Conservation (phyloP, 1,140 invertebrate genomes). For the Tetramorium parvispinum region DNA sequence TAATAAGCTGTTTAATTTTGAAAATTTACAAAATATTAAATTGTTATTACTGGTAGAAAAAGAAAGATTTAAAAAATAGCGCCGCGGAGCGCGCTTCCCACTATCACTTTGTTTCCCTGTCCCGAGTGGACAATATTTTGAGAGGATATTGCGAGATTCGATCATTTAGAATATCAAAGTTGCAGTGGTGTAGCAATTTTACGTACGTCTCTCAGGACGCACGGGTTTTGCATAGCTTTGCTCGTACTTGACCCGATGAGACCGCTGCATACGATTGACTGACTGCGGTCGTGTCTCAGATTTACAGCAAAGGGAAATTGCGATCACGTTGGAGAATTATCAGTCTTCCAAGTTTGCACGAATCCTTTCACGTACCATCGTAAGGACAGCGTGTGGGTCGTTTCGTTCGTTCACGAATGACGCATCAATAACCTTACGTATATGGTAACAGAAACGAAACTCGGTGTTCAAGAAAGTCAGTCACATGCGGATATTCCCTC, state of each 20-base stretch:
- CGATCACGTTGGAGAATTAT: conserved; percentile 24
- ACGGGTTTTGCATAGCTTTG: neutral
- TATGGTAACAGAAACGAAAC: neutral
- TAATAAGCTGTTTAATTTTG: neutral
- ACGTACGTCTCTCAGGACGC: neutral
- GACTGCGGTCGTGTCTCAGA: neutral
- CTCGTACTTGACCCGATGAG: conserved; percentile 38
- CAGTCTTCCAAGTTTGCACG: conserved; percentile 9
- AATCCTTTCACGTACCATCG: conserved; percentile 1
- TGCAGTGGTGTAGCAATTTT: neutral
- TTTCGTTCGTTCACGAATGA: neutral
- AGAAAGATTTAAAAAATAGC: too few relatives aligned
- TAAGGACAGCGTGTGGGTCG: neutral
- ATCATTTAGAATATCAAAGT: neutral
- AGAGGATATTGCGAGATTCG: neutral
- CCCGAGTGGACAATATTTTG: neutral
- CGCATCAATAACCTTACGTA: neutral
- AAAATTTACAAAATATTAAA: neutral
- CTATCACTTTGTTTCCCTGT: too few relatives aligned
- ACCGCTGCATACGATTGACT: conserved; percentile 19
- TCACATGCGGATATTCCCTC: neutral
- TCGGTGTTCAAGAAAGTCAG: neutral
- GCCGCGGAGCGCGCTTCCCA: too few relatives aligned
- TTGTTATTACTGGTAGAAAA: neutral
- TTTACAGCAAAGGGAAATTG: conserved; percentile 32